Conservation (phyloP, 2,888 invertebrate genomes). For the Spodoptera littoralis region DNA sequence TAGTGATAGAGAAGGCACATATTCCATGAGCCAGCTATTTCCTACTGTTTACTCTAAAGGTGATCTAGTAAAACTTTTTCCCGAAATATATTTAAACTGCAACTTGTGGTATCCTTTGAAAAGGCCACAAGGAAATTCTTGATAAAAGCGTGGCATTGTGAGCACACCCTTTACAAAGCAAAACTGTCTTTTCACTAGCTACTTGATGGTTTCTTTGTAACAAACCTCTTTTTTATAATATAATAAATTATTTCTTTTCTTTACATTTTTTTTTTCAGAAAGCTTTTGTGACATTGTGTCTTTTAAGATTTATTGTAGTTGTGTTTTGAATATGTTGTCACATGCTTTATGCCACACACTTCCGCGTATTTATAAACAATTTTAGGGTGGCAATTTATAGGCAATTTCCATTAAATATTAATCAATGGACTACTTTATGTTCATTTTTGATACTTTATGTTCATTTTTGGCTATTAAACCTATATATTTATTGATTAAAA, state of each 20-base stretch:
- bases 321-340: constrained; percentile 3
- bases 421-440: too few relatives aligned
- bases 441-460: too few relatives aligned
- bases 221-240: constrained; percentile 58
- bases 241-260: constrained; percentile 63
- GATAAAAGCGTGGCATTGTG: constrained; percentile 57
- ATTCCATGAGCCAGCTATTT: neutral
- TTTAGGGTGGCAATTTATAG: too few relatives aligned
- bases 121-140: constrained; percentile 40
- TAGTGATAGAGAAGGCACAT: too few relatives aligned
- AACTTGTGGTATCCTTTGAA: constrained; percentile 14
- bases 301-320: constrained; percentile 34
- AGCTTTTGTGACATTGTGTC: constrained; percentile 29
- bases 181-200: constrained; percentile 60
- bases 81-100: constrained; percentile 15
- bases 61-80: neutral
- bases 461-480: too few relatives aligned
- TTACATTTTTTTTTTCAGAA: constrained; percentile 42
- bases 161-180: constrained; percentile 54
- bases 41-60: neutral
- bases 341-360: too few relatives aligned
- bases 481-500: too few relatives aligned
- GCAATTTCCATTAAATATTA: too few relatives aligned
- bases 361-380: too few relatives aligned
- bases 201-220: constrained; percentile 58